These are phyloP conservation scores for Benthosema pterotum DNA, from an alignment of 2,797 vertebrate genomes.

Conservation along the genomic window DNA sequence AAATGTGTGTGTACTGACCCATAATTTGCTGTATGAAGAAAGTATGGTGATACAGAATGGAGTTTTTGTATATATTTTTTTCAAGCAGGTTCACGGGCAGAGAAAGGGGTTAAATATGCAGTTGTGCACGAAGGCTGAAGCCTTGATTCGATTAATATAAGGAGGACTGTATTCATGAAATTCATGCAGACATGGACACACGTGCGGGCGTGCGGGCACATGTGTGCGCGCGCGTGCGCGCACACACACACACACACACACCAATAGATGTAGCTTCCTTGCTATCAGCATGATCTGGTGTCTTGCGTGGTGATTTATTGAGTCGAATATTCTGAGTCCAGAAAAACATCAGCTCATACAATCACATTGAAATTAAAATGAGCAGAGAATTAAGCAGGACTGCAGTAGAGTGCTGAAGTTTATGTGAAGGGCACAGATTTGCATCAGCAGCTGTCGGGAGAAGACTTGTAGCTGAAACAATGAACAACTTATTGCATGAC, in stretches of 20 bases:
- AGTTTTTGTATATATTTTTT: not conserved
- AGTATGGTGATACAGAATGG: slow-evolving; percentile 23
- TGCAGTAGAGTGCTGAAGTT: slow-evolving; percentile 18
- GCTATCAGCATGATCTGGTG: slow-evolving; percentile 11
- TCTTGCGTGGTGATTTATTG: slow-evolving; percentile 15
- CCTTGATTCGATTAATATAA: slow-evolving; percentile 20
- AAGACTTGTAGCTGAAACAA: not conserved
- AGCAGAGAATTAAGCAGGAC: not conserved
- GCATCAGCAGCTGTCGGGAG: no score
- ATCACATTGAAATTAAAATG: no score
- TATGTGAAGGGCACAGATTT: not conserved
- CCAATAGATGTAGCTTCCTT: no score
- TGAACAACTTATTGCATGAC: slow-evolving; percentile 3
- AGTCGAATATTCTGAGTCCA: slow-evolving; percentile 12
- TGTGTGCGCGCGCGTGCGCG: no score
- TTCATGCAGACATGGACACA: no score
- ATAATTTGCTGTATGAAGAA: slow-evolving; percentile 41
- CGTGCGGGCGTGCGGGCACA: no score
- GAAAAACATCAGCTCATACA: slow-evolving; percentile 18
- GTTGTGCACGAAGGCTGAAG: slow-evolving; percentile 1
- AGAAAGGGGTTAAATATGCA: slow-evolving; percentile 11
- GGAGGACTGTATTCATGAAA: slow-evolving; percentile 4
- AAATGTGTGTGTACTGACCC: slow-evolving; percentile 34
- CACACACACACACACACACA: no score
- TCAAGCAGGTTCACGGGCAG: not conserved